phyloP scores from a whole-genome alignment of 2,113 vertebrate genomes.

The Anguilla japonica region DNA sequence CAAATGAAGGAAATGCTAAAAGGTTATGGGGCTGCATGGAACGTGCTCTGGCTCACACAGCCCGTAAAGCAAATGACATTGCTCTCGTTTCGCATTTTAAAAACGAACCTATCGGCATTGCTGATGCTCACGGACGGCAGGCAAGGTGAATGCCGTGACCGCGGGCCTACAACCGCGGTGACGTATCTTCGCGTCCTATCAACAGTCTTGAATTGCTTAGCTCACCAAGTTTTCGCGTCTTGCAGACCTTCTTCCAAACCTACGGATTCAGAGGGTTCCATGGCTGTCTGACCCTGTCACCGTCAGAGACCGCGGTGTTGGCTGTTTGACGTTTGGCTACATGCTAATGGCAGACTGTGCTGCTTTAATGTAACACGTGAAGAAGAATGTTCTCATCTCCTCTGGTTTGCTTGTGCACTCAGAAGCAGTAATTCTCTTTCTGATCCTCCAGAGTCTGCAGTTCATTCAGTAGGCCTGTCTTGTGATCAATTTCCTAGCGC shows the following conservation, averaged over 20 bases:
- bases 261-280: constrained; percentile 25
- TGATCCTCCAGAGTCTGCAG: constrained; percentile 40
- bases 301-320: constrained; percentile 3
- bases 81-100: background rate
- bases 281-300: constrained; percentile 31
- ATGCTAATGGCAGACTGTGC: constrained; percentile 46
- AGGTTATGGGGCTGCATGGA: background rate
- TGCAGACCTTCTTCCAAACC: constrained; percentile 29
- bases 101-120: constrained; percentile 10
- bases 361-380: constrained; percentile 47
- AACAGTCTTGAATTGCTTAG: constrained; percentile 42
- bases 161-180: constrained; percentile 44
- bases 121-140: constrained; percentile 36
- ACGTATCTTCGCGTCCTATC: constrained; percentile 4
- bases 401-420: constrained; percentile 40
- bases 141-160: constrained; percentile 38
- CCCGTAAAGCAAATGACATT: constrained; percentile 1
- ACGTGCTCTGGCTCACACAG: background rate
- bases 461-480: constrained; percentile 52
- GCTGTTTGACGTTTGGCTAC: constrained; percentile 30
- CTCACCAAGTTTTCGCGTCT: constrained; percentile 36
- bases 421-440: constrained; percentile 42
- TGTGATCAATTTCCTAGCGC: constrained; percentile 48
- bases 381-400: constrained; percentile 39
- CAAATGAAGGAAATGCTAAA: constrained; percentile 19